These are phyloP conservation scores for Lepus americanus DNA, from an alignment of 2,113 vertebrate species.

Conservation along the genomic window DNA sequence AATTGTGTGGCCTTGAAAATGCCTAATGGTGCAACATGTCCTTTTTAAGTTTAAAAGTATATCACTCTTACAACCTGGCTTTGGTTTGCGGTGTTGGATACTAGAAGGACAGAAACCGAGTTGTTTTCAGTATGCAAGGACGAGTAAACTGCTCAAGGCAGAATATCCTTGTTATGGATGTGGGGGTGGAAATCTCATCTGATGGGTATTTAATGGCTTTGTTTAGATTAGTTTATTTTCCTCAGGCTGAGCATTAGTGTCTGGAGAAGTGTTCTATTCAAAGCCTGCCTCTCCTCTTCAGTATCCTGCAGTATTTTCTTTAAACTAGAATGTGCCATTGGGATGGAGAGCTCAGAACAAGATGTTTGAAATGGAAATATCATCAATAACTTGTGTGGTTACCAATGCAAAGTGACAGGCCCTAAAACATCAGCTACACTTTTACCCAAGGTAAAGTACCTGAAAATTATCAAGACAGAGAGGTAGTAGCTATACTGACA, in stretches of 20 bases:
- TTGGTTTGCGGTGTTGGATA: background rate
- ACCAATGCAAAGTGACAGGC: background rate
- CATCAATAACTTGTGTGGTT: background rate
- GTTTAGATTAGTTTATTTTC: slow-evolving; percentile 66
- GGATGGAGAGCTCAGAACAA: slow-evolving; percentile 5
- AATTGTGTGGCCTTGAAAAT: slow-evolving; percentile 79
- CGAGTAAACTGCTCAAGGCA: slow-evolving; percentile 17
- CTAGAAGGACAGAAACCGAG: background rate
- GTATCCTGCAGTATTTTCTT: slow-evolving; percentile 4
- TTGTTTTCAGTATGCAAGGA: background rate
- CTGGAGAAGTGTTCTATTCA: slow-evolving; percentile 41
- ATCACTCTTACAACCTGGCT: slow-evolving; percentile 67
- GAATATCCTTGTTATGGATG: background rate
- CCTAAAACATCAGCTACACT: background rate
- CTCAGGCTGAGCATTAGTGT: slow-evolving; percentile 13
- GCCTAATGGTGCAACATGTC: slow-evolving; percentile 66
- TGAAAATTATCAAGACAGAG: background rate
- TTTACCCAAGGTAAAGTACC: background rate
- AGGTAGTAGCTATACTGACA: background rate
- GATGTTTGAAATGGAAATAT: background rate
- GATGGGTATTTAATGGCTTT: slow-evolving; percentile 52
- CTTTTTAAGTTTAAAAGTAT: slow-evolving; percentile 73
- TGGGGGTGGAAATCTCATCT: background rate
- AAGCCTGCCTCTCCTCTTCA: background rate
- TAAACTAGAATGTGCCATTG: background rate